Conservation (phyloP, 2,113 vertebrate species). For the Microtus ochrogaster region DNA sequence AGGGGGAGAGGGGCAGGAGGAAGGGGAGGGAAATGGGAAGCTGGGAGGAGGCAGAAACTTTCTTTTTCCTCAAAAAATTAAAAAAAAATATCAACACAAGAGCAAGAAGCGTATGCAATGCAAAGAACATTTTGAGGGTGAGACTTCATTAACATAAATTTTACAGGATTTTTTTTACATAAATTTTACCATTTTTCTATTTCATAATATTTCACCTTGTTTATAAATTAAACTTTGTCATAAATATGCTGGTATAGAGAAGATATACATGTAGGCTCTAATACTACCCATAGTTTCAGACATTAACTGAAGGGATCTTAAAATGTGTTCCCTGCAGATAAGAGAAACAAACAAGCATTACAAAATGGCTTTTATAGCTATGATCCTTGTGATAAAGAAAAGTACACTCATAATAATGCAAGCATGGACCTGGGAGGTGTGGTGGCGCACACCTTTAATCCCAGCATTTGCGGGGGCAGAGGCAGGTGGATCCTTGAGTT, state of each 20-base stretch:
- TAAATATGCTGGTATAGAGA: not conserved
- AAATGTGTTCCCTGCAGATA: not conserved
- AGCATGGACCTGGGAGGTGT: not conserved
- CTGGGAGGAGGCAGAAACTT: too few relatives aligned
- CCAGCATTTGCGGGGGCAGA: not conserved
- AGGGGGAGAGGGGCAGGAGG: too few relatives aligned
- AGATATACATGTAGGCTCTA: not conserved
- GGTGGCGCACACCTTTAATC: not conserved
- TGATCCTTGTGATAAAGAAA: not conserved
- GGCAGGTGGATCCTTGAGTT: not conserved
- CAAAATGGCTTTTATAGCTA: not conserved
- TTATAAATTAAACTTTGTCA: not conserved
- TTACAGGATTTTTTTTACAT: not conserved
- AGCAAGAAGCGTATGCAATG: fast-evolving
- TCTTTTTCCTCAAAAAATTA: too few relatives aligned
- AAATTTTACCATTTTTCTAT: not conserved
- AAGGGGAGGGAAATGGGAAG: too few relatives aligned
- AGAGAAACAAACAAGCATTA: not conserved
- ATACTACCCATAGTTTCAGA: not conserved
- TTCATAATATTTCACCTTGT: not conserved
- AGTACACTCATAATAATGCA: not conserved
- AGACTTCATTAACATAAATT: not conserved
- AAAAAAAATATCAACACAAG: not conserved
- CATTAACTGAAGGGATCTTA: not conserved
- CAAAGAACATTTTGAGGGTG: not conserved